Conservation (phyloP, 2,113 vertebrate genomes). For the Axis porcinus region DNA sequence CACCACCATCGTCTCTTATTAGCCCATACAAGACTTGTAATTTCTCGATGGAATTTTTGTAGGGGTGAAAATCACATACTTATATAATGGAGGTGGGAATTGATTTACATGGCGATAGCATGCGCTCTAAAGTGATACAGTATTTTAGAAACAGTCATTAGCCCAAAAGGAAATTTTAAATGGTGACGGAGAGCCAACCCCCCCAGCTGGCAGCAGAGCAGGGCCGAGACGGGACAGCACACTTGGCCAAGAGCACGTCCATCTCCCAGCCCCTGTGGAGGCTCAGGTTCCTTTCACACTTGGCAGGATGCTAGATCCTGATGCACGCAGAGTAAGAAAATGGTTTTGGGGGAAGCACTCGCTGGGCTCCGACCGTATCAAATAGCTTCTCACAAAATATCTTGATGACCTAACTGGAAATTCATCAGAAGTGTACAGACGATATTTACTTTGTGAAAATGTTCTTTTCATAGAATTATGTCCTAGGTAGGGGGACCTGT, state of each 20-base stretch:
- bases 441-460: background rate
- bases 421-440: background rate
- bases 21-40: constrained; percentile 59
- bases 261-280: background rate
- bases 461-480: background rate
- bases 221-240: background rate
- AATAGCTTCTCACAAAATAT: background rate
- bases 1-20: constrained; percentile 64
- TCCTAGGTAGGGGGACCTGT: background rate
- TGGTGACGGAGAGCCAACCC: constrained; percentile 11
- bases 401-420: constrained; percentile 31
- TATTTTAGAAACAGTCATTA: constrained; percentile 69
- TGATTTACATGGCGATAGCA: constrained; percentile 50
- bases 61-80: constrained; percentile 39
- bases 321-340: constrained; percentile 2
- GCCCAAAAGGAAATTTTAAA: constrained; percentile 59
- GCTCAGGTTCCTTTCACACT: constrained; percentile 12
- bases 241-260: background rate
- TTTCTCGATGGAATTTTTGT: constrained; percentile 66
- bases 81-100: constrained; percentile 65
- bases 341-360: background rate
- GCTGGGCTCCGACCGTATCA: background rate
- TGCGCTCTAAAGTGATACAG: constrained; percentile 46
- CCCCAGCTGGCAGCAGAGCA: constrained; percentile 10
- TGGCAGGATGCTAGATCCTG: constrained; percentile 30